These are phyloP conservation scores for Chaetoderma sp. DNA, from an alignment of 2,888 invertebrate species.

Conservation along the genomic window DNA sequence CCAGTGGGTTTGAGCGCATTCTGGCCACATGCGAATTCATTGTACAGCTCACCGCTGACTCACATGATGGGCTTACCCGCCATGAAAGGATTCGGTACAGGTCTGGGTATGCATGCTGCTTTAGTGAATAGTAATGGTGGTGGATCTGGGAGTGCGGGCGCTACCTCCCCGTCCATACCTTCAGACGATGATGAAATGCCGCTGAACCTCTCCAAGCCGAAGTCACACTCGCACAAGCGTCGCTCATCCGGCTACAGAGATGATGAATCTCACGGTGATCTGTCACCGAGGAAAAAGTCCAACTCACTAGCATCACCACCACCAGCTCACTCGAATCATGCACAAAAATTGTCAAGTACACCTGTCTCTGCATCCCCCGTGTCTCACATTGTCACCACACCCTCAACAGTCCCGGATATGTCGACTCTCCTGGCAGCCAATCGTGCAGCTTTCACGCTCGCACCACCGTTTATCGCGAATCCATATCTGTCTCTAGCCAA, in stretches of 20 bases:
- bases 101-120: too few species aligned
- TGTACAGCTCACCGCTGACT: too few species aligned
- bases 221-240: constrained; percentile 64
- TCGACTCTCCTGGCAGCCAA: constrained; percentile 39
- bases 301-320: constrained; percentile 49
- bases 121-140: too few species aligned
- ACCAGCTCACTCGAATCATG: constrained; percentile 57
- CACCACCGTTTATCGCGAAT: constrained; percentile 51
- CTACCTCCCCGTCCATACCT: constrained; percentile 23
- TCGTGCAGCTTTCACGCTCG: constrained; percentile 50
- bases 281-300: constrained; percentile 25
- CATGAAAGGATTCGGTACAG: too few species aligned
- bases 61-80: too few species aligned
- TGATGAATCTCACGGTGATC: constrained; percentile 8
- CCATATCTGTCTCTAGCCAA: constrained; percentile 52
- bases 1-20: too few species aligned
- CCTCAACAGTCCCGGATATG: constrained; percentile 21
- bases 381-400: not conserved
- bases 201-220: constrained; percentile 89
- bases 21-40: too few species aligned
- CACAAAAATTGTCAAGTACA: constrained; percentile 31
- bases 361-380: constrained; percentile 25
- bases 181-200: constrained; percentile 77
- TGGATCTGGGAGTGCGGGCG: too few species aligned
- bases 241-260: not conserved